A percentile compares a stretch with the other conserved stretches of the same genome.
Conservation (phyloP, 2,888 invertebrate genomes). For the Drosophila pullipes region DNA sequence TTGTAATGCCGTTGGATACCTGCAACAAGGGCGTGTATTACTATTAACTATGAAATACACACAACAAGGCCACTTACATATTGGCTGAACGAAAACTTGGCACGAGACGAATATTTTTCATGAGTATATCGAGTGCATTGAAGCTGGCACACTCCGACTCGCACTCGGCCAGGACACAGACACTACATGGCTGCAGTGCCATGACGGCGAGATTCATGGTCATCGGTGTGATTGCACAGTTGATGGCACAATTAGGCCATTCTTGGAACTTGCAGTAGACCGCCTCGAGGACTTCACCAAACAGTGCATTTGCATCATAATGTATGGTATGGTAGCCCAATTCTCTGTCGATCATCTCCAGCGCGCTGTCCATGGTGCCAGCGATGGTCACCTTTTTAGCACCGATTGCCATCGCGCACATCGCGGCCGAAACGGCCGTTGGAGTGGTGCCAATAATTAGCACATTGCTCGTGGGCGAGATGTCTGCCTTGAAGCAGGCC, state of each 20-base stretch:
- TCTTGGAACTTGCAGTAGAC: slow-evolving; percentile 58
- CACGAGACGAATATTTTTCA: slow-evolving; percentile 79
- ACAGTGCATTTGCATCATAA: slow-evolving; percentile 54
- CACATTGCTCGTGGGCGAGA: slow-evolving; percentile 76
- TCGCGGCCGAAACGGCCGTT: slow-evolving; percentile 73
- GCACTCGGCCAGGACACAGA: slow-evolving; percentile 78
- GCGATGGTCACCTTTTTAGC: slow-evolving; percentile 73
- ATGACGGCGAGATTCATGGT: slow-evolving; percentile 80
- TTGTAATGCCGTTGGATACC: slow-evolving; percentile 79
- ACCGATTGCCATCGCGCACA: slow-evolving; percentile 78
- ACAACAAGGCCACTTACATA: slow-evolving; percentile 64
- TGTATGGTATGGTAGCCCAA: slow-evolving; percentile 67
- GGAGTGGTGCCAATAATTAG: slow-evolving; percentile 79
- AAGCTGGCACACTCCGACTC: slow-evolving; percentile 79
- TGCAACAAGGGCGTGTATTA: slow-evolving; percentile 19
- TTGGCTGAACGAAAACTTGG: slow-evolving; percentile 82
- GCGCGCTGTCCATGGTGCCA: slow-evolving; percentile 51
- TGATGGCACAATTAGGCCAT: slow-evolving; percentile 80
- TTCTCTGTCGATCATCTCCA: slow-evolving; percentile 54
- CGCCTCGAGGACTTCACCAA: slow-evolving; percentile 62
- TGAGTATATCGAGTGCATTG: slow-evolving; percentile 78
- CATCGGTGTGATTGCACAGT: slow-evolving; percentile 75
- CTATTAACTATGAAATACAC: neutral
- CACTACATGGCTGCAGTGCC: slow-evolving; percentile 75
- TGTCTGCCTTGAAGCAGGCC: slow-evolving; percentile 73